Evolutionary conservation across 37 sponge, comb jelly and placozoan species (phyloP).

Genomic region (Ianthella basta): DNA sequence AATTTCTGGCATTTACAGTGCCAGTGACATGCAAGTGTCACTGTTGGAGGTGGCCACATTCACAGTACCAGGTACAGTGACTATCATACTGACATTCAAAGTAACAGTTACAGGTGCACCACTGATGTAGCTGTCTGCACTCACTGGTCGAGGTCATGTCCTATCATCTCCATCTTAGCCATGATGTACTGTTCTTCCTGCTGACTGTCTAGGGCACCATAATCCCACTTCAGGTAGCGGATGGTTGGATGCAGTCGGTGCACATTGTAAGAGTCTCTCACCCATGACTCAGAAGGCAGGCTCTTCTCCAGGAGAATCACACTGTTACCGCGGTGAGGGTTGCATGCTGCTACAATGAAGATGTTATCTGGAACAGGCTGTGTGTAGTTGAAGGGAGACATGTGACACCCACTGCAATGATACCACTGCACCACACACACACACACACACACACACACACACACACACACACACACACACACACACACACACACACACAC

Average conservation of each 20-base stretch:
- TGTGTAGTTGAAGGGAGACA: too few species aligned
- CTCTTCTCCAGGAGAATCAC: background rate
- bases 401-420: too few species aligned
- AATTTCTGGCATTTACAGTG: background rate
- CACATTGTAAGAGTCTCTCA: slow-evolving; percentile 61
- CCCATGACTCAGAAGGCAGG: slow-evolving; percentile 44
- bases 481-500: too few species aligned
- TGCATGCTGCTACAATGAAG: slow-evolving; percentile 76
- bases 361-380: slow-evolving; percentile 53
- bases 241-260: slow-evolving; percentile 64
- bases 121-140: too few species aligned
- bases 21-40: too few species aligned
- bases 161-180: slow-evolving; percentile 76
- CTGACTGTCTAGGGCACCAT: slow-evolving; percentile 40
- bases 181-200: slow-evolving; percentile 81
- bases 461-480: background rate
- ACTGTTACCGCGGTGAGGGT: slow-evolving; percentile 68
- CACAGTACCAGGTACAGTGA: too few species aligned
- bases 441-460: slow-evolving; percentile 52
- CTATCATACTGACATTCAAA: background rate
- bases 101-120: background rate
- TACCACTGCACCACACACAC: too few species aligned
- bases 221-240: slow-evolving; percentile 43
- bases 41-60: background rate
- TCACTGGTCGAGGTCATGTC: too few species aligned